Base-by-base conservation (phyloP, 2,888 invertebrate genomes). In the Drosophila mimica region DNA sequence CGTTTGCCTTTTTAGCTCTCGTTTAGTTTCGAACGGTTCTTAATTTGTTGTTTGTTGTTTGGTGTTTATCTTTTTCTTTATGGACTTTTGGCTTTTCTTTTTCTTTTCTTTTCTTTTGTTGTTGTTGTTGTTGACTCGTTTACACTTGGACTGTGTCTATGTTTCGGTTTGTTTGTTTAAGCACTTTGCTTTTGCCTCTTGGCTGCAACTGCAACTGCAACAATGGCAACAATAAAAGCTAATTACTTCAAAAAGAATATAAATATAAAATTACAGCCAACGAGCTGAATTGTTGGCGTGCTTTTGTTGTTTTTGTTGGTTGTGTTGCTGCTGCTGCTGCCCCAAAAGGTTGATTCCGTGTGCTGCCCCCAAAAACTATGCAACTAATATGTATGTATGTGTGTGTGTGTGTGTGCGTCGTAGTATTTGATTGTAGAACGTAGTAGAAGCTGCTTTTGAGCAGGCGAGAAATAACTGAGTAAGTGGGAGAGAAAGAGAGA, bases 381-480 rank as follows among this genome's bases (percentile, higher is more conserved):
- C 82, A 79, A 72, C 80, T 70, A 65, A 65, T 49, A 46, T 51
- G 49, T 52, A 25, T 64, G 58, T 68, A 58, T 48, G 28, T 43
- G 57, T 20, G 56, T 60, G 60, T 36, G 69, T 79, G 66, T 70
- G 72, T 70, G 79, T 74, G 80, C 74, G 63, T 76, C 64, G 90
- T 90, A 87, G 88, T 88, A 89, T 88, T 87, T 81, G 73, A 81
- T 86, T 86, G 83, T 90, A 86, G 86, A 90, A 90, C 88, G 90
- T 90, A 87, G 86, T 88, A 90, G 86, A 71, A 70, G 58, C 62
- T 62, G 58, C 57, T 64, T 62, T 40, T 30, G 11, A 20, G 46
- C 58, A 28, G 49, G 25, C 48, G 57, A 56, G 38, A 25, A 60
- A 53, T 11, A 33, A 49, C 36, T 15, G 48, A 36, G 54, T 9